phyloP scores from a whole-genome alignment of 1,140 invertebrate genomes.

The Papilio helenus region DNA sequence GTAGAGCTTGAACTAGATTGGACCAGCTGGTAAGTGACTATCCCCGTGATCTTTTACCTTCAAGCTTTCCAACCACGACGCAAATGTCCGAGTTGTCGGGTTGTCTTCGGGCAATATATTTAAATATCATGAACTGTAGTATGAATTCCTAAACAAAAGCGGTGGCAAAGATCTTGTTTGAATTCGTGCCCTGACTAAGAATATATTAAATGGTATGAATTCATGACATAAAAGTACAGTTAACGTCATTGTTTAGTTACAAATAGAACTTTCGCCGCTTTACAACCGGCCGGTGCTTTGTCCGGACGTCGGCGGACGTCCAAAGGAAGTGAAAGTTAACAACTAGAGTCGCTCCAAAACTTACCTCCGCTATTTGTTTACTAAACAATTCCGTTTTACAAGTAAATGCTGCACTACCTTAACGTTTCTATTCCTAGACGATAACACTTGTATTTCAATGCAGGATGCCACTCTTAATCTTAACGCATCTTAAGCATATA shows the following conservation, averaged over 20 bases:
- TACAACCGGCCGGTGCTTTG: background rate
- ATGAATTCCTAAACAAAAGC: background rate
- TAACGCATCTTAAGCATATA: too few relatives aligned
- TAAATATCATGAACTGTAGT: too few relatives aligned
- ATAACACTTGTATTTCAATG: too few relatives aligned
- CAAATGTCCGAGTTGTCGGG: too few relatives aligned
- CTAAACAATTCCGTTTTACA: background rate
- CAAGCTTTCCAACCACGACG: too few relatives aligned
- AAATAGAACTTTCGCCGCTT: conserved; percentile 22
- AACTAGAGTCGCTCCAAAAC: background rate
- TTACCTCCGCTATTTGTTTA: background rate
- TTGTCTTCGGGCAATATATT: too few relatives aligned
- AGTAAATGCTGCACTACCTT: background rate
- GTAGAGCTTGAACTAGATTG: too few relatives aligned
- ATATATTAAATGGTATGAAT: background rate
- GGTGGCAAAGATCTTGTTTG: background rate
- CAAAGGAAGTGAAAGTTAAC: conserved; percentile 24
- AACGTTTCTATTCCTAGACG: background rate
- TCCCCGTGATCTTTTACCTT: too few relatives aligned
- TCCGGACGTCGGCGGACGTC: background rate
- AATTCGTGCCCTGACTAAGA: background rate
- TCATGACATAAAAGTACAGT: conserved; percentile 2
- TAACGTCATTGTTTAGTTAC: conserved; percentile 25
- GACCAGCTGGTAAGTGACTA: too few relatives aligned
- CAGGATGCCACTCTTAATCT: background rate